Evolutionary conservation across 2,888 invertebrate genomes (phyloP).

Genomic region (Xylota segnis): DNA sequence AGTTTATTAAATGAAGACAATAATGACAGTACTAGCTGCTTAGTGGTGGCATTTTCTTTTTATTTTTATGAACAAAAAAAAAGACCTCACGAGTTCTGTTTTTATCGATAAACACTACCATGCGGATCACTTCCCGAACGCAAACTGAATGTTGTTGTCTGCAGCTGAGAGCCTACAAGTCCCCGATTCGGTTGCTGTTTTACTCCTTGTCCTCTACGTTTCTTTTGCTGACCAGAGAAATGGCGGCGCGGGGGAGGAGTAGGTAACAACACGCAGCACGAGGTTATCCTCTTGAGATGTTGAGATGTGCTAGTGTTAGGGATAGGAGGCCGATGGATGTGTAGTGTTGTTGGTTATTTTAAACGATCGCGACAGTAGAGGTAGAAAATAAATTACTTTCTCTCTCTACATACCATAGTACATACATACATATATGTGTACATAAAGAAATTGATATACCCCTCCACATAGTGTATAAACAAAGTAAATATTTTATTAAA

Average conservation of each 20-base stretch:
- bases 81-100: background rate
- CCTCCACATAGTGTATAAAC: background rate
- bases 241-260: conserved; percentile 61
- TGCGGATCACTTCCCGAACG: conserved; percentile 59
- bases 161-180: conserved; percentile 67
- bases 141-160: conserved; percentile 65
- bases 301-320: conserved; percentile 40
- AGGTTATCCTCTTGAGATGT: conserved; percentile 66
- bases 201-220: conserved; percentile 49
- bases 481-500: background rate
- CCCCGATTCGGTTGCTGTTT: conserved; percentile 53
- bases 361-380: conserved; percentile 53
- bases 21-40: conserved; percentile 40
- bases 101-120: conserved; percentile 45
- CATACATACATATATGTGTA: background rate
- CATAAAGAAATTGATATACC: background rate
- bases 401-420: background rate
- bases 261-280: conserved; percentile 48
- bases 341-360: conserved; percentile 23
- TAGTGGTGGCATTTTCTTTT: conserved; percentile 41
- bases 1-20: conserved; percentile 65
- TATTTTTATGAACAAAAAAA: conserved; percentile 27
- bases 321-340: conserved; percentile 20
- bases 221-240: background rate
- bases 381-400: background rate